Evolutionary conservation across 2,888 invertebrate genomes (phyloP).

Genomic region (Augiades crinisus): DNA sequence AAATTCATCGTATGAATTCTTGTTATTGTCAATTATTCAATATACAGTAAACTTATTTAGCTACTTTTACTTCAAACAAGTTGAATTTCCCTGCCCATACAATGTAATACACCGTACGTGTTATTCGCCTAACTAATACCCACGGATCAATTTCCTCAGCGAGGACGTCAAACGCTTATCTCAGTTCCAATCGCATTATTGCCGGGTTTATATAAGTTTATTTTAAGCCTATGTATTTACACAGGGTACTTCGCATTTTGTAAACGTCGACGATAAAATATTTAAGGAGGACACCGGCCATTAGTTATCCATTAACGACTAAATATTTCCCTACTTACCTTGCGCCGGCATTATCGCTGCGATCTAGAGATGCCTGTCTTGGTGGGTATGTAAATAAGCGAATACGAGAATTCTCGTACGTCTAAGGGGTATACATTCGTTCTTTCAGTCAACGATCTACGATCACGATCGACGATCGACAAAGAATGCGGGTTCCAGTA

Average conservation of each 20-base stretch:
- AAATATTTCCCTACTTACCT: conserved; percentile 33
- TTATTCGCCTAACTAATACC: background rate
- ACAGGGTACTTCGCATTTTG: conserved; percentile 23
- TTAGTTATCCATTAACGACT: conserved; percentile 37
- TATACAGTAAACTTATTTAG: too few species aligned
- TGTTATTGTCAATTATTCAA: too few species aligned
- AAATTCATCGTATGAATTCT: too few species aligned
- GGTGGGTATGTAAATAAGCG: conserved; percentile 37
- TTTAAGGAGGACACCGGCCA: conserved; percentile 27
- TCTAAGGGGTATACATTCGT: conserved; percentile 23
- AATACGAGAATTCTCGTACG: conserved; percentile 35
- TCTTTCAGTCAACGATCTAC: conserved; percentile 17
- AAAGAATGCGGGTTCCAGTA: background rate
- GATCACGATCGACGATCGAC: conserved; percentile 4
- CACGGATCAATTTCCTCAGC: conserved; percentile 7
- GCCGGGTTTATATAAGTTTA: conserved; percentile 8
- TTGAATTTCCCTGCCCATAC: background rate
- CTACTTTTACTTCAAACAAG: too few species aligned
- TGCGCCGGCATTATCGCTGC: conserved; percentile 30
- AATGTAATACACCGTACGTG: too few species aligned
- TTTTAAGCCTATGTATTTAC: conserved; percentile 20
- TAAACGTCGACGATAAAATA: conserved; percentile 26
- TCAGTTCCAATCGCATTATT: conserved; percentile 1
- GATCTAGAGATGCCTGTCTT: conserved; percentile 29
- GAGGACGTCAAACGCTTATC: conserved; percentile 6